A percentile compares a stretch with the other conserved stretches of the same genome.
Conservation (phyloP, 2,888 invertebrate genomes). For the Sepiola atlantica region DNA sequence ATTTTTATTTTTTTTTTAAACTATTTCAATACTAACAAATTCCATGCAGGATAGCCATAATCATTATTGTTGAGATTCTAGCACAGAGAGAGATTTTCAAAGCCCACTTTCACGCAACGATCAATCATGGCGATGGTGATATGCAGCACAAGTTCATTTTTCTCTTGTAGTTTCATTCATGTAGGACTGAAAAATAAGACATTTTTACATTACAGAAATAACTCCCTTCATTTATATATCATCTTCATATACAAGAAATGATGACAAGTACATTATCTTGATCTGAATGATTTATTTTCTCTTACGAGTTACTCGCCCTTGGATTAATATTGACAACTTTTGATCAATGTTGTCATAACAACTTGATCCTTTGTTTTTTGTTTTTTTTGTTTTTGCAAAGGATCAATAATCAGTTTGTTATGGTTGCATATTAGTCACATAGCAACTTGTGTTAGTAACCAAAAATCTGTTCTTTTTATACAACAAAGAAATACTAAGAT, state of each 20-base stretch:
- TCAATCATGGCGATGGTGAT: too few species aligned
- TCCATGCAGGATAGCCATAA: too few species aligned
- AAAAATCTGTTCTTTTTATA: not conserved
- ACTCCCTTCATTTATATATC: not conserved
- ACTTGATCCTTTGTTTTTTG: not conserved
- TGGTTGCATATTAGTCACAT: not conserved
- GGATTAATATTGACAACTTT: not conserved
- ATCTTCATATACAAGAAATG: not conserved
- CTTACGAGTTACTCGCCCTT: not conserved
- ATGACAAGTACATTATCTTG: not conserved
- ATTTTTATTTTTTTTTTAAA: too few species aligned
- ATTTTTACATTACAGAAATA: not conserved
- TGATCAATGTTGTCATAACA: constrained; percentile 20
- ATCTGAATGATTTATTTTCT: not conserved
- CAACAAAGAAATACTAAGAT: not conserved
- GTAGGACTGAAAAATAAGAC: too few species aligned
- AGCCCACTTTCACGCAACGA: too few species aligned
- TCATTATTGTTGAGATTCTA: too few species aligned
- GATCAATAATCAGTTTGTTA: not conserved
- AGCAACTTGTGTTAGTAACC: constrained; percentile 6
- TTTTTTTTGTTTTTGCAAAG: not conserved
- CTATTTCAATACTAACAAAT: too few species aligned
- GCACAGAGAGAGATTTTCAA: too few species aligned
- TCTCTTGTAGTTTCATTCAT: too few species aligned
- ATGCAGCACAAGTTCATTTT: too few species aligned